Base-by-base conservation (phyloP, 2,888 invertebrate species). In the Dusona sp. region DNA sequence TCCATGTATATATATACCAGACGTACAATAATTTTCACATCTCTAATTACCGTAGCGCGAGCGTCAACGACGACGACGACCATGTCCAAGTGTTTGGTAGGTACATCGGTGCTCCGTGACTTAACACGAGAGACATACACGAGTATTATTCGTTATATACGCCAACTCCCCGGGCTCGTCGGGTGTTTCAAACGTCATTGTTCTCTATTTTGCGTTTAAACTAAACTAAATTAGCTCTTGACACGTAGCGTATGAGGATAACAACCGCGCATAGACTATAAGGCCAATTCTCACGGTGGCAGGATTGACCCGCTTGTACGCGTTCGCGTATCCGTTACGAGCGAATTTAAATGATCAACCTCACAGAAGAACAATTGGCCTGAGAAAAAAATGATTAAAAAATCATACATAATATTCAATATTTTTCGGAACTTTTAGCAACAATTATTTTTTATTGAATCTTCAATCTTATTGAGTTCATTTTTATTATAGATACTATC, bases 231-330 rank as follows among this genome's bases (percentile, higher is more conserved):
- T 73, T 73, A 51, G 54, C 73, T 73, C 73, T 54, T 57, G 73
- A 73, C 54, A 73, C 73, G 73, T 73, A 73, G 54, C 73, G 73
- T 51, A 57, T 38, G 54, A 73, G 48, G 51, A 78, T 78, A 67
- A 51, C 42, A 51, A 25, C 22, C 22, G n/a, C 77, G 64, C 48
- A 68, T 70, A 70, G 48, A 48, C 48, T 29, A 61, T 29, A 29
- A 42, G 38, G 54, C 48, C 54, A 38, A 73, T 73, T 70, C 70
- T 70, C 45, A 48, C 48, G 48, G 29, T 70, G 33, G 45, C 19
- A 45, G 33, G 25, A 70, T 70, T 70, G 70, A 70, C 70, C 70
- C n/a, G 29, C n/a, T 70, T 70, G 29, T 1, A 22, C 70, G 25
- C 33, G 48, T 70, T 29, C 70, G 29, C 48, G 48, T 70, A 19